Base-by-base conservation (phyloP, 1,140 invertebrate genomes). In the Drosophila azteca region DNA sequence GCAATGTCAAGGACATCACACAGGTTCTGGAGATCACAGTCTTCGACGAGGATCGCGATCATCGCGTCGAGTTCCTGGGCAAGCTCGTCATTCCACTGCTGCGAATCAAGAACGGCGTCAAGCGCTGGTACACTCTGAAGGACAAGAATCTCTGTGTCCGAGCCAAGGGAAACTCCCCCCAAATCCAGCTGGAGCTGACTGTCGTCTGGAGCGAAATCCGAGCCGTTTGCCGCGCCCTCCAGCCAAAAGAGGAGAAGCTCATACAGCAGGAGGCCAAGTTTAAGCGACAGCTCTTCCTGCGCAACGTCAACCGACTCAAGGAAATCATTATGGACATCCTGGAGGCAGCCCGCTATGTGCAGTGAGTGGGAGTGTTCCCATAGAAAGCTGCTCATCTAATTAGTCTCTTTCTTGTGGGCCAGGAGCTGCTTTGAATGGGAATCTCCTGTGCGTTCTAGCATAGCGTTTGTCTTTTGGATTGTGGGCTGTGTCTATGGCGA, bases 391-490 rank as follows among this genome's bases (percentile, higher is more conserved):
- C 17, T 46, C n/a, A n/a, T 17, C 31, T 24, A 6, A 8, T 1
- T 59, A 1, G 45, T 20, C 2, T 1, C 1, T 8, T 8, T 41
- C 7, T 5, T 17, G 2, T 5, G 35, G 20, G 9, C 8, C 82
- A 97, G 96, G 93, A 98, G 97, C 91, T 99, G 98, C 93, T 98
- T 99, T 90, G 96, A 98, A 92, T 99, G 99, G 98, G 98, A 99
- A 82, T 98, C 95, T 3, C 96, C 96, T 66, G 88, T 96, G n/a
- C 94, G 97, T 79, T 99, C 97, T 77, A 94, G 97, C 59, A 92
- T 96, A 41, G 97, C 98, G 6, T 95, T 99, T 51, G 92, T 97
- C 11, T 93, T 97, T 2, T 98, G 97, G 93, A 93, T 98, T 15
- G 52, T 91, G 0, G 89, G 73, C 48, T 92, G 91, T 20, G 75